A percentile compares a stretch with the other conserved stretches of the same genome.
Evolutionary conservation across 2,888 invertebrate species (phyloP).

Genomic region (Rhabditoides inermis): DNA sequence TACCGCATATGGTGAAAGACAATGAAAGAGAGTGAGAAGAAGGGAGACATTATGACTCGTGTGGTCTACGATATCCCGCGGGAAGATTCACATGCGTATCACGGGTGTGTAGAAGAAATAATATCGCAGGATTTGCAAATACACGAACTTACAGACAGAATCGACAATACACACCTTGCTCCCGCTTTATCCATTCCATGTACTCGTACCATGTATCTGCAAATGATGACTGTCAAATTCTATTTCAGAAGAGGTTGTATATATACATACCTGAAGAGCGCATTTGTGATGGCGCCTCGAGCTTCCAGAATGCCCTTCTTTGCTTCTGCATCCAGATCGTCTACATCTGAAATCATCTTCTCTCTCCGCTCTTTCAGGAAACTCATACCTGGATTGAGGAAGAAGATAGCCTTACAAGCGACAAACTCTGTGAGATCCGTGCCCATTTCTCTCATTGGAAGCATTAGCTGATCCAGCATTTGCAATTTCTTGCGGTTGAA

Average conservation of each 20-base stretch:
- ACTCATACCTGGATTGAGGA: slow-evolving; percentile 49
- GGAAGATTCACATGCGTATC: too few species aligned
- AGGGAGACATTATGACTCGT: too few species aligned
- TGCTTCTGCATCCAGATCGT: slow-evolving; percentile 37
- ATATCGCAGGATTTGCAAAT: too few species aligned
- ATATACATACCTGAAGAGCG: slow-evolving; percentile 41
- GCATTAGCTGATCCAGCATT: slow-evolving; percentile 48
- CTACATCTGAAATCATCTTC: slow-evolving; percentile 45
- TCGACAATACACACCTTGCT: slow-evolving; percentile 21
- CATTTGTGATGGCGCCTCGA: slow-evolving; percentile 42
- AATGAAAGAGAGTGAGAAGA: too few species aligned
- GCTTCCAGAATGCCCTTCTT: slow-evolving; percentile 34
- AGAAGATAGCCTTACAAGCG: slow-evolving; percentile 50
- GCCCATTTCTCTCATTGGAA: slow-evolving; percentile 42
- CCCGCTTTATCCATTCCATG: slow-evolving; percentile 43
- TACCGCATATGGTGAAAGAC: too few species aligned
- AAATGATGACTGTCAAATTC: too few species aligned
- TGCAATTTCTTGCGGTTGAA: slow-evolving; percentile 40
- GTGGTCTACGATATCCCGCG: too few species aligned
- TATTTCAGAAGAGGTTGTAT: too few species aligned
- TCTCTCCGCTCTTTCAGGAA: too few species aligned
- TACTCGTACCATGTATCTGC: slow-evolving; percentile 41
- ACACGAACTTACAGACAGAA: too few species aligned
- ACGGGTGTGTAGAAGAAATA: too few species aligned
- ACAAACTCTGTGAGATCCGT: slow-evolving; percentile 49